phyloP scores from a whole-genome alignment of 1,140 invertebrate species.

The Lamellibrachia luymesi region DNA sequence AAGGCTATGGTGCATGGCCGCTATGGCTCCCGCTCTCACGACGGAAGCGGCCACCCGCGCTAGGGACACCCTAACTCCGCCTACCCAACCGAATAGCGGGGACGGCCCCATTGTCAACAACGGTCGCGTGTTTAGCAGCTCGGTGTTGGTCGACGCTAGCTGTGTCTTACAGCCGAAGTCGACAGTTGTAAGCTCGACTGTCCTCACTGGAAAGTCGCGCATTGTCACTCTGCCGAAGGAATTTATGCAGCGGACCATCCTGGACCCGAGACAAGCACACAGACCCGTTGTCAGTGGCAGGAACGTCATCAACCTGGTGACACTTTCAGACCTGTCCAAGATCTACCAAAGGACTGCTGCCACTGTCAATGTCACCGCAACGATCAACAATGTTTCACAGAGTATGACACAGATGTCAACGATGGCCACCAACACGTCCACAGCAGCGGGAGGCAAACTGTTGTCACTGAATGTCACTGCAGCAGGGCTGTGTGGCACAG shows the following conservation, averaged over 20 bases:
- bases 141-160: constrained; percentile 3
- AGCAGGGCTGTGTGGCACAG: neutral
- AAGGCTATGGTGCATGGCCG: constrained; percentile 53
- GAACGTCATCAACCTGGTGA: neutral
- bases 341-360: constrained; percentile 8
- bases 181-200: constrained; percentile 9
- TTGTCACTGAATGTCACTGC: neutral
- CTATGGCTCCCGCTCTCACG: constrained; percentile 53
- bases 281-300: constrained; percentile 1
- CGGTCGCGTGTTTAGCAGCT: neutral
- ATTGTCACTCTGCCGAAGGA: neutral
- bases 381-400: neutral
- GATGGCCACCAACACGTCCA: neutral
- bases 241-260: neutral
- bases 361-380: neutral
- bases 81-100: constrained; percentile 18
- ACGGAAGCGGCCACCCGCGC: constrained; percentile 43
- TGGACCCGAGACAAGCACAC: constrained; percentile 4
- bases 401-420: neutral
- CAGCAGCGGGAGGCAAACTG: neutral
- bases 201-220: constrained; percentile 5
- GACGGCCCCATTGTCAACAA: constrained; percentile 7
- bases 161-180: neutral
- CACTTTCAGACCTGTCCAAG: constrained; percentile 10
- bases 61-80: constrained; percentile 38